Conservation (phyloP, 1,140 invertebrate species). For the Oreohelix idahoensis region DNA sequence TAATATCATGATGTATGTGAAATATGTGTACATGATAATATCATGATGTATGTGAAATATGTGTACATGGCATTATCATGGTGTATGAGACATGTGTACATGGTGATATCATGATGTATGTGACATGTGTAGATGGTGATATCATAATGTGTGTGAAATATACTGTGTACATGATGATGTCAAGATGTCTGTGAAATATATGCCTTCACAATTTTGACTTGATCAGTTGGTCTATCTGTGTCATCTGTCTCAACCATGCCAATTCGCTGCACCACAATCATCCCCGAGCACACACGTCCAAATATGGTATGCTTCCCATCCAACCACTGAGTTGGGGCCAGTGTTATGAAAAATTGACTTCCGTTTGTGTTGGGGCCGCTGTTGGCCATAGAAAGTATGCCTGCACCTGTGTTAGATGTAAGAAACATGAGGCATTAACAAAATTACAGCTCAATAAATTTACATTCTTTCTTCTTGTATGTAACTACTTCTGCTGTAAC, state of each 20-base stretch:
- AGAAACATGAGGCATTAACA: too few relatives aligned
- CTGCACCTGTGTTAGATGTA: conserved; percentile 77
- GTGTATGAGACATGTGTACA: too few relatives aligned
- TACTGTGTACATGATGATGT: neutral
- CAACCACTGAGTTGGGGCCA: conserved; percentile 96
- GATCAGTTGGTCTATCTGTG: conserved; percentile 91
- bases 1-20: too few relatives aligned
- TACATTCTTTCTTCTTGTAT: too few relatives aligned
- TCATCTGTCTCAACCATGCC: conserved; percentile 93
- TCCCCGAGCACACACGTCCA: conserved; percentile 88
- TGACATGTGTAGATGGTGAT: too few relatives aligned
- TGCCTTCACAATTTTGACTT: conserved; percentile 87
- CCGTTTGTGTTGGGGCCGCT: conserved; percentile 97
- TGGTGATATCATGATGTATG: too few relatives aligned
- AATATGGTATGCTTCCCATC: conserved; percentile 98
- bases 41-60: too few relatives aligned
- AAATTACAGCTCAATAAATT: too few relatives aligned
- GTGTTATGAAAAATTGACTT: conserved; percentile 98
- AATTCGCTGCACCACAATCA: conserved; percentile 91
- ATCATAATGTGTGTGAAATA: too few relatives aligned
- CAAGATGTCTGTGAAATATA: conserved; percentile 41
- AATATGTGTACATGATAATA: too few relatives aligned
- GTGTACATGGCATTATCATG: too few relatives aligned
- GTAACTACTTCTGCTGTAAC: too few relatives aligned
- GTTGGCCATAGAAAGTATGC: conserved; percentile 93